Evolutionary conservation across 2,113 vertebrate species (phyloP).

Genomic region (Poeciliopsis retropinna): DNA sequence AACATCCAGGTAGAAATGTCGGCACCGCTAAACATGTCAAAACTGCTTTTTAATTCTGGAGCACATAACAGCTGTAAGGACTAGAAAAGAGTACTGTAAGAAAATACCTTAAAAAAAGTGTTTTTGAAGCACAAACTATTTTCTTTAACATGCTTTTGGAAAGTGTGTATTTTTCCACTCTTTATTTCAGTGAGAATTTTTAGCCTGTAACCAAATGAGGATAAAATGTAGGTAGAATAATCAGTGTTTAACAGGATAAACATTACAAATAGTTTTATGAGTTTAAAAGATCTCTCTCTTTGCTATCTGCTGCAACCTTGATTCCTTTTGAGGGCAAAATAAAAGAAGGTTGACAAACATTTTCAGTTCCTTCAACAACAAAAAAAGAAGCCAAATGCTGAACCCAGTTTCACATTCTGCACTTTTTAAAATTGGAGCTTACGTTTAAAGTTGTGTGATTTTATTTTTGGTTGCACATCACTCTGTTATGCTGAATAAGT

Average conservation of each 20-base stretch:
- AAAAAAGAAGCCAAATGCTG: background rate
- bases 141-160: background rate
- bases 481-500: background rate
- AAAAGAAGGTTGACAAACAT: background rate
- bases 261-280: background rate
- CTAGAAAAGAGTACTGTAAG: no score
- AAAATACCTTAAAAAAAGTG: no score
- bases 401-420: background rate
- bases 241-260: no score
- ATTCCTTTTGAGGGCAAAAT: no score
- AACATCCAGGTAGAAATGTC: constrained; percentile 84
- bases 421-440: no score
- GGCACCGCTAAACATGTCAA: no score
- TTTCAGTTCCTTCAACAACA: no score
- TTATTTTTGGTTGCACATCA: background rate
- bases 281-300: background rate
- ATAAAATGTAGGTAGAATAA: background rate
- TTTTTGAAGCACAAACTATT: no score
- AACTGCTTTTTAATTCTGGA: no score
- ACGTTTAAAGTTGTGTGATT: background rate
- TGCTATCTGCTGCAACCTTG: background rate
- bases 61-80: no score
- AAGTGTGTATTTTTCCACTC: background rate
- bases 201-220: background rate
- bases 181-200: background rate